phyloP scores from a whole-genome alignment of 2,113 vertebrate genomes.

The Platichthys flesus region DNA sequence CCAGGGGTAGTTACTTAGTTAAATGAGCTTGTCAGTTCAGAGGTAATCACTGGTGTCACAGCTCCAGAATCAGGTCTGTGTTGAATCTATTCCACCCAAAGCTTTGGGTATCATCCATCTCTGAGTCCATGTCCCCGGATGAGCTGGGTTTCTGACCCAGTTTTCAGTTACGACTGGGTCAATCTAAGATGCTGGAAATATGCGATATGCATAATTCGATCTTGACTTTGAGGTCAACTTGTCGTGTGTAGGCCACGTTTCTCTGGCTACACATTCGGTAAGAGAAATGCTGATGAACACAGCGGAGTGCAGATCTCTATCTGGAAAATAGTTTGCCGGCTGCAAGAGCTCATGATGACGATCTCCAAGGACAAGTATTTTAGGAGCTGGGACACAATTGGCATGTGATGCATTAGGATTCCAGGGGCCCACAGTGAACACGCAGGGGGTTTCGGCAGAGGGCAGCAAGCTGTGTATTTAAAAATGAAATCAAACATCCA shows the following conservation, averaged over 20 bases:
- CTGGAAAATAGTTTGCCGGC: conserved; percentile 34
- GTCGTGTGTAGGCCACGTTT: conserved; percentile 54
- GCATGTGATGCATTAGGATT: neutral
- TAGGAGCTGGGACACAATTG: conserved; percentile 9
- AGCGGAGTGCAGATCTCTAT: conserved; percentile 41
- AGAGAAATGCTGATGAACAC: conserved; percentile 53
- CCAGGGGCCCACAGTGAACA: no score
- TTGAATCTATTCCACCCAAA: conserved; percentile 50
- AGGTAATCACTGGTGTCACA: conserved; percentile 22
- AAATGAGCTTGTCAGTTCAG: conserved; percentile 57
- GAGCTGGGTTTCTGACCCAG: conserved; percentile 48
- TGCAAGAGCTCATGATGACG: conserved; percentile 15
- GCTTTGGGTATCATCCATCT: conserved; percentile 61
- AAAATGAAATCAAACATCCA: no score
- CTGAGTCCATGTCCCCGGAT: conserved; percentile 30
- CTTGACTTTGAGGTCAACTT: conserved; percentile 58
- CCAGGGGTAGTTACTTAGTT: conserved; percentile 45
- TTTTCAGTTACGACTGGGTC: conserved; percentile 37
- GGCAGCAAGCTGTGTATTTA: neutral
- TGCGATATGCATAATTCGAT: conserved; percentile 46
- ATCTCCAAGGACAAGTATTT: conserved; percentile 23
- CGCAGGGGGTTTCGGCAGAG: no score
- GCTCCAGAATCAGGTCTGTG: conserved; percentile 22
- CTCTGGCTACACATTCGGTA: conserved; percentile 67
- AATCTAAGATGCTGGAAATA: conserved; percentile 33